Evolutionary conservation across 2,888 invertebrate species (phyloP).

Genomic region (Limnephilus auricula): DNA sequence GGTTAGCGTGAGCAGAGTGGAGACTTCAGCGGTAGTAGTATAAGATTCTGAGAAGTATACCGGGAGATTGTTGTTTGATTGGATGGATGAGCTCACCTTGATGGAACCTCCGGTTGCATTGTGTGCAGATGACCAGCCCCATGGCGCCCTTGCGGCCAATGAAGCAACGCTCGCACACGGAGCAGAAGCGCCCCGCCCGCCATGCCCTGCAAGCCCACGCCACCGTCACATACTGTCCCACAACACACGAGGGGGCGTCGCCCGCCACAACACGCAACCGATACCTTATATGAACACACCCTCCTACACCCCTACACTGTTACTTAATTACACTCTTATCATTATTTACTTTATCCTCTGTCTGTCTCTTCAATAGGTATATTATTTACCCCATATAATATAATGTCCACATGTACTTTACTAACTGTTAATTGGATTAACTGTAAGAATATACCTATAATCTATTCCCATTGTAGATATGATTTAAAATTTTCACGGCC

Average conservation of each 20-base stretch:
- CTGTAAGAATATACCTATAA: no score
- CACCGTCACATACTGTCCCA: constrained; percentile 49
- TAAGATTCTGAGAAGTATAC: background rate
- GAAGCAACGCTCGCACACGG: constrained; percentile 84
- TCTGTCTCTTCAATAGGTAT: no score
- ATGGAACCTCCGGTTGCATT: constrained; percentile 79
- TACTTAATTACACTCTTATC: background rate
- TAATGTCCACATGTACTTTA: no score
- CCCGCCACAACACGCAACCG: constrained; percentile 27
- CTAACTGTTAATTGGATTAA: no score
- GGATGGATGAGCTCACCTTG: constrained; percentile 73
- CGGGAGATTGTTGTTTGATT: background rate
- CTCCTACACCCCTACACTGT: background rate
- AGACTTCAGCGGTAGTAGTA: background rate
- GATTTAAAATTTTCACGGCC: no score
- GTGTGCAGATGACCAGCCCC: constrained; percentile 80
- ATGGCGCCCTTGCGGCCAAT: constrained; percentile 82
- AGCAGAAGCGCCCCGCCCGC: constrained; percentile 86
- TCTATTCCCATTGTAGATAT: no score
- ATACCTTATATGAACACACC: constrained; percentile 11
- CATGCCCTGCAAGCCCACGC: constrained; percentile 77
- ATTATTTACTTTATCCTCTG: no score
- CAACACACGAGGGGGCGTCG: constrained; percentile 14
- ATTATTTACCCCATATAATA: no score
- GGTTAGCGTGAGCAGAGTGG: background rate